Percentiles rank a stretch among this genome's conserved stretches.
phyloP scores from a whole-genome alignment of 53 echinoderm and acorn worm genomes.

The Glandiceps talaboti region DNA sequence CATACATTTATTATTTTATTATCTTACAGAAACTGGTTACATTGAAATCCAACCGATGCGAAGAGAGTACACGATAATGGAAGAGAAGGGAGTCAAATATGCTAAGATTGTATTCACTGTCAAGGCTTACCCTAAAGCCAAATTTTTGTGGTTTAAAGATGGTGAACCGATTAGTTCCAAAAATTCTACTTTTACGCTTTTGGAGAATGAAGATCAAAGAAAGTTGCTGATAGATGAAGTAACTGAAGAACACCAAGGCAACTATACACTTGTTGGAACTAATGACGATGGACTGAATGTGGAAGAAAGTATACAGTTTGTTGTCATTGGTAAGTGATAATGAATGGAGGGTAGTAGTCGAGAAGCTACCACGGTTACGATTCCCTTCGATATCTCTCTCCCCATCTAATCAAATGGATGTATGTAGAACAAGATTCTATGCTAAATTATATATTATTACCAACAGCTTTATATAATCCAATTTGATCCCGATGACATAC shows the following conservation, averaged over 20 bases:
- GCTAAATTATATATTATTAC: too few species aligned
- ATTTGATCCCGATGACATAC: too few species aligned
- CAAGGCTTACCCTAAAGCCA: neutral
- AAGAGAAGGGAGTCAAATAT: neutral
- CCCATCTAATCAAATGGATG: too few species aligned
- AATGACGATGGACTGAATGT: constrained; percentile 25
- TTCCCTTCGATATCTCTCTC: too few species aligned
- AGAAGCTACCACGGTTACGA: too few species aligned
- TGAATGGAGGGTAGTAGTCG: too few species aligned
- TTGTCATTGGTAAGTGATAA: constrained; percentile 64
- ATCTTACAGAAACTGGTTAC: neutral
- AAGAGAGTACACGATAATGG: neutral
- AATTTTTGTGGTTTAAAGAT: neutral
- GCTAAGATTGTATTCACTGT: neutral
- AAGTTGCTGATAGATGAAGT: constrained; percentile 22
- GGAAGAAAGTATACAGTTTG: constrained; percentile 32
- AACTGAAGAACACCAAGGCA: constrained; percentile 44
- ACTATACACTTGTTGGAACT: constrained; percentile 52
- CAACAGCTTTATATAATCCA: too few species aligned
- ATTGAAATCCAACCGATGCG: neutral
- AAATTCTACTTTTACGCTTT: neutral
- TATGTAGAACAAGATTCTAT: too few species aligned
- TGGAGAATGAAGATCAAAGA: neutral
- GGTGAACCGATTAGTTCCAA: neutral
- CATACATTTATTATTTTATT: too few species aligned